Evolutionary conservation across 2,797 vertebrate genomes (phyloP).

Genomic region (Apogon hyalosoma): DNA sequence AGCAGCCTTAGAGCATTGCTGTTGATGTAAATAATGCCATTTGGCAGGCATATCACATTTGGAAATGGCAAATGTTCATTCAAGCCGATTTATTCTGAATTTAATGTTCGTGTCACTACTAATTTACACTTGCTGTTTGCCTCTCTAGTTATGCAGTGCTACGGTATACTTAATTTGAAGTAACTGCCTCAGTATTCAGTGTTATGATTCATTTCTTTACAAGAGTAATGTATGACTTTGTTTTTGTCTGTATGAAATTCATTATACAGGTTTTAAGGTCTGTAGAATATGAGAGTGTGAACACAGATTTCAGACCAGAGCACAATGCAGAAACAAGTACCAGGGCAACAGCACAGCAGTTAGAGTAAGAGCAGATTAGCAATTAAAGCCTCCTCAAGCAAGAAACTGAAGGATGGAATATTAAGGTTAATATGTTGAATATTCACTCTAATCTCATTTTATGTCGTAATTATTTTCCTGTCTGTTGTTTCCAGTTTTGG

Average conservation of each 20-base stretch:
- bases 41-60: conserved; percentile 60
- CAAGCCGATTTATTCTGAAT: conserved; percentile 63
- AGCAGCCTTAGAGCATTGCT: conserved; percentile 40
- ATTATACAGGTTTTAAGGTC: conserved; percentile 5
- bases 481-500: conserved; percentile 73
- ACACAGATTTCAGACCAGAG: conserved; percentile 3
- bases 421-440: conserved; percentile 31
- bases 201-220: conserved; percentile 36
- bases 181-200: conserved; percentile 51
- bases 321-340: neutral
- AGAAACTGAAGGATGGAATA: conserved; percentile 21
- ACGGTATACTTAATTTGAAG: conserved; percentile 54
- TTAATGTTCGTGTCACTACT: conserved; percentile 67
- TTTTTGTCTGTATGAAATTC: conserved; percentile 24
- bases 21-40: conserved; percentile 66
- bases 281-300: conserved; percentile 1
- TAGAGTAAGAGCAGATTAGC: conserved; percentile 29
- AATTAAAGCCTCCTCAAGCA: conserved; percentile 33
- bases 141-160: conserved; percentile 9
- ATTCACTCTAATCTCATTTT: neutral
- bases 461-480: conserved; percentile 8
- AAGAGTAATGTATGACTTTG: conserved; percentile 3
- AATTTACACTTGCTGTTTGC: conserved; percentile 56
- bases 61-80: conserved; percentile 60
- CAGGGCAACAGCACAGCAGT: neutral